A percentile compares a stretch with the other conserved stretches of the same genome.
Evolutionary conservation across 2,888 invertebrate genomes (phyloP).

Genomic region (Brenthis hecate): DNA sequence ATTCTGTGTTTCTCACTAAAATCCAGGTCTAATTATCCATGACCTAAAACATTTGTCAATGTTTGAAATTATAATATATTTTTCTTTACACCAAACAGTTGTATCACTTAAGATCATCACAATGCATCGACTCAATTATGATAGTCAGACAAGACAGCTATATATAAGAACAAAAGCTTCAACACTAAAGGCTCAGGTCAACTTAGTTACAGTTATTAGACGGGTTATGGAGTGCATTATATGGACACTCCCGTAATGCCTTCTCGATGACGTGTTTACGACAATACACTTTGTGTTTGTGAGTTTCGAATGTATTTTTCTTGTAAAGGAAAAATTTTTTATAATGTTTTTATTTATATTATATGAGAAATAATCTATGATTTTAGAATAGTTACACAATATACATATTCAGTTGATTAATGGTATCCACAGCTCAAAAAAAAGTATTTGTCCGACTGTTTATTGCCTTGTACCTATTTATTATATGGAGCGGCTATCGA

Average conservation of each 20-base stretch:
- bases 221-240: constrained; percentile 50
- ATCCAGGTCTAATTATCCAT: too few species aligned
- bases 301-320: neutral
- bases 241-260: constrained; percentile 55
- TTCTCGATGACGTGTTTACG: constrained; percentile 40
- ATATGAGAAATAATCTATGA: neutral
- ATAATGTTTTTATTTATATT: neutral
- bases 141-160: neutral
- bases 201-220: constrained; percentile 34
- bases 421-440: too few species aligned
- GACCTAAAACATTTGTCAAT: too few species aligned
- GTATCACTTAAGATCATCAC: neutral
- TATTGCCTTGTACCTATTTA: too few species aligned
- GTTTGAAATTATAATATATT: too few species aligned
- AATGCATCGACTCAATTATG: neutral
- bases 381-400: too few species aligned
- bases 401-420: too few species aligned
- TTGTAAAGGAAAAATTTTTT: neutral
- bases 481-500: too few species aligned
- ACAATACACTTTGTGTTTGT: constrained; percentile 11
- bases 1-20: too few species aligned
- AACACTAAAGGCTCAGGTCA: constrained; percentile 21
- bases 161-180: constrained; percentile 8
- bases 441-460: too few species aligned
- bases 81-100: too few species aligned